These are phyloP conservation scores for Capitella teleta DNA, from an alignment of 1,140 invertebrate genomes.

Conservation along the genomic window DNA sequence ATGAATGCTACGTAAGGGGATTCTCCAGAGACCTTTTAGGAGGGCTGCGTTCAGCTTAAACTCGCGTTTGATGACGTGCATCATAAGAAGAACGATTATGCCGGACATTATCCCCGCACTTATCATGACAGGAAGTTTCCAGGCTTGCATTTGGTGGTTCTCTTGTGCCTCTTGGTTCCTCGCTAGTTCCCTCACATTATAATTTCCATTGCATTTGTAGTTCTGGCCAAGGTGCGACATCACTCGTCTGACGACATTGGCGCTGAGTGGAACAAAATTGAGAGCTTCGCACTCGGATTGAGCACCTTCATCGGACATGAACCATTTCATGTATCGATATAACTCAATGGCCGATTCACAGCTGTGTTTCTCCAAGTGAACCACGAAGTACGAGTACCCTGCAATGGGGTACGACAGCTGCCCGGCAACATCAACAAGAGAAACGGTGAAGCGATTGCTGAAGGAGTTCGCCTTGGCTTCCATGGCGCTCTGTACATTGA, in stretches of 20 bases:
- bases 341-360: conserved; percentile 23
- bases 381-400: conserved; percentile 24
- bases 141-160: too few relatives aligned
- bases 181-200: too few relatives aligned
- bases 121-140: too few relatives aligned
- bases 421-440: conserved; percentile 12
- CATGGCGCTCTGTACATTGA: not conserved
- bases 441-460: conserved; percentile 7
- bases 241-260: not conserved
- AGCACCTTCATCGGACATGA: conserved; percentile 12
- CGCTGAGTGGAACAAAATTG: conserved; percentile 18
- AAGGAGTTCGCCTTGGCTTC: not conserved
- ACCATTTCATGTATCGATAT: conserved; percentile 26
- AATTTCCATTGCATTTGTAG: too few relatives aligned
- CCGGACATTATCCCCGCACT: too few relatives aligned
- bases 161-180: too few relatives aligned
- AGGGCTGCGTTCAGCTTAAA: too few relatives aligned
- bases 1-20: too few relatives aligned
- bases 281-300: conserved; percentile 4
- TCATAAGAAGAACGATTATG: too few relatives aligned
- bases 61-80: too few relatives aligned
- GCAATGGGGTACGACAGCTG: conserved; percentile 21
- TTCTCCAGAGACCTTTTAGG: too few relatives aligned
- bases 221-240: too few relatives aligned
- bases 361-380: conserved; percentile 13